These are phyloP conservation scores for Sitobion miscanthi DNA, from an alignment of 1,140 invertebrate genomes.

Conservation along the genomic window DNA sequence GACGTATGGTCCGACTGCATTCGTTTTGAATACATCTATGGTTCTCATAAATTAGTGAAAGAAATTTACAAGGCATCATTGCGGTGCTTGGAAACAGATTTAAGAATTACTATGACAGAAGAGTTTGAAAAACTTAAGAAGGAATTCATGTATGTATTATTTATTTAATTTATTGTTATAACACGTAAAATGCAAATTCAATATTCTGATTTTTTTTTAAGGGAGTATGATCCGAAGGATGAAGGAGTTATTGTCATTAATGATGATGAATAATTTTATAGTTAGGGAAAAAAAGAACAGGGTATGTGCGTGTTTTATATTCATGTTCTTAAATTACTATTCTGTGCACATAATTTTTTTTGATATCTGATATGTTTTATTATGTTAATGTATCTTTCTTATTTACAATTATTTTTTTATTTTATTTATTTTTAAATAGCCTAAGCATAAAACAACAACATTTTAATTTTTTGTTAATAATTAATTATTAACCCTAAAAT, in stretches of 20 bases:
- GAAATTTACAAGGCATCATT: constrained; percentile 22
- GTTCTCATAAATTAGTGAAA: not conserved
- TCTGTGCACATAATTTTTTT: not conserved
- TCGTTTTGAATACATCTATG: not conserved
- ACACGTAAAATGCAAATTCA: no score
- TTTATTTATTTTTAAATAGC: not conserved
- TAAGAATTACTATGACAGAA: not conserved
- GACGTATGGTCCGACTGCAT: constrained; percentile 15
- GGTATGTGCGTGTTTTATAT: not conserved
- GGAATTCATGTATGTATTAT: not conserved
- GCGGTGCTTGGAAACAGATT: not conserved
- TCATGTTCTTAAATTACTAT: not conserved
- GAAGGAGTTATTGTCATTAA: constrained; percentile 26
- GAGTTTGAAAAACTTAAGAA: constrained; percentile 19
- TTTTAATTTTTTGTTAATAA: no score
- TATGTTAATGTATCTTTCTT: not conserved
- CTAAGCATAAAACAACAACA: not conserved
- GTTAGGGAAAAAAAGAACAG: no score
- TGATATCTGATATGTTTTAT: not conserved
- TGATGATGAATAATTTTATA: not conserved
- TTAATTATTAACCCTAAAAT: not conserved
- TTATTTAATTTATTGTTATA: not conserved
- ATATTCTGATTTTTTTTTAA: constrained; percentile 1
- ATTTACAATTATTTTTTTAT: not conserved
- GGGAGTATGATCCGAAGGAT: not conserved